Evolutionary conservation across 2,888 invertebrate genomes (phyloP), one percentile per base, ranked within the genome.

Genomic region (Tipula lateralis): DNA sequence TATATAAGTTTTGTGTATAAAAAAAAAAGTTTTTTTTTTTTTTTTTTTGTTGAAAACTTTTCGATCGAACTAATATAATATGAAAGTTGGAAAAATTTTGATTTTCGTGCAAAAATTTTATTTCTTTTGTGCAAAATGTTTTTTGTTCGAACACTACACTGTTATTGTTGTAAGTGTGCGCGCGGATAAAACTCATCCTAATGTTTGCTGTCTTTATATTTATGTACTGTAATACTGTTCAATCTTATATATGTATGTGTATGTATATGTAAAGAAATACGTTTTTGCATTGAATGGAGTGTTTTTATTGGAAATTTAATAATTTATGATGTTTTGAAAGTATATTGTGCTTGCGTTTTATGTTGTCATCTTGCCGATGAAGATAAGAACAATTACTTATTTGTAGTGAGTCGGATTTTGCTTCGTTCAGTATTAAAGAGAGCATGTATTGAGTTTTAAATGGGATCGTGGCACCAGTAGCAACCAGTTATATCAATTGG

Each of bases 21-120:
- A 44, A 2, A n/a, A n/a, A 16, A 50, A 50, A 50, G 5, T 19
- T 50, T 50, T n/a, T n/a, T n/a, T n/a, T n/a, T n/a, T n/a, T n/a
- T n/a, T n/a, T n/a, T n/a, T n/a, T 50, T 50, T 50, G 44, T 66
- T 66, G 12, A 66, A 66, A 2, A 24, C 1, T 24, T 66, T 66
- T 66, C 66, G 19, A 66, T 66, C 66, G 66, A 66, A 66, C 66
- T 24, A 24, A 24, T 13, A 9, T 66, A n/a, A 24, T 66, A 66
- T 66, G 66, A 66, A 66, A 66, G 24, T 66, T 66, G 24, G 24
- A 66, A 66, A 66, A 66, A 66, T 24, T 24, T 66, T 66, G 66
- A 66, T 66, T 66, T 66, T 66, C 66, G 66, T 66, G 66, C 66
- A 66, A 66, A 66, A 66, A 66, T 66, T 66, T 66, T 66, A 66